A percentile compares a stretch with the other conserved stretches of the same genome.
Evolutionary conservation across 2,888 invertebrate species (phyloP).

Genomic region (Halictus ligatus): DNA sequence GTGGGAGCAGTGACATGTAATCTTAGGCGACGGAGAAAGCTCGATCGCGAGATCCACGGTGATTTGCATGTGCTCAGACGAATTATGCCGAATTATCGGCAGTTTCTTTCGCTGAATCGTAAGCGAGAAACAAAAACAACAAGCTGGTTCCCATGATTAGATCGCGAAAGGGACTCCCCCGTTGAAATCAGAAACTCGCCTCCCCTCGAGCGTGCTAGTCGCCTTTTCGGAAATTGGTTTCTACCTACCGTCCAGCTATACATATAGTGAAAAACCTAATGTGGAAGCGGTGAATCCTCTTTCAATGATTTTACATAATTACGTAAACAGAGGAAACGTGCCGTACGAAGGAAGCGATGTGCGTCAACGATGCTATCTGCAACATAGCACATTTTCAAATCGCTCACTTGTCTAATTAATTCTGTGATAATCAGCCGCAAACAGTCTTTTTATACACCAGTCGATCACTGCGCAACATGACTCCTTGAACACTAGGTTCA

Average conservation of each 20-base stretch:
- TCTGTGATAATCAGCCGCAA: neutral
- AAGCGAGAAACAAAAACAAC: neutral
- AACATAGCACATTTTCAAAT: neutral
- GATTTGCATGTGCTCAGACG: slow-evolving; percentile 54
- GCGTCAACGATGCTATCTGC: neutral
- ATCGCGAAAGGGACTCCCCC: neutral
- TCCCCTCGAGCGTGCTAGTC: neutral
- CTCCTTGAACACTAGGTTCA: too few relatives aligned
- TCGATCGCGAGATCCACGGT: slow-evolving; percentile 28
- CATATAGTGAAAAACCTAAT: neutral
- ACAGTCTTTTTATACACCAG: neutral
- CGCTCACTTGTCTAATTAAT: neutral
- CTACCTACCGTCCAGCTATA: too few relatives aligned
- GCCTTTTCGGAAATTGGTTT: neutral
- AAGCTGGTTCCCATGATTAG: slow-evolving; percentile 25
- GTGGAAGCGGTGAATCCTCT: neutral
- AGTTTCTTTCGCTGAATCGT: slow-evolving; percentile 8
- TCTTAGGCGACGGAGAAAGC: slow-evolving; percentile 47
- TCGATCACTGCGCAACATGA: neutral
- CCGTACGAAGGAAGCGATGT: neutral
- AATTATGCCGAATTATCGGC: slow-evolving; percentile 23
- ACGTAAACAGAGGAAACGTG: neutral
- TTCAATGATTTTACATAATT: slow-evolving; percentile 6
- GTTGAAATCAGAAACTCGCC: neutral
- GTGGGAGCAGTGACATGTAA: slow-evolving; percentile 41